These are phyloP conservation scores for Lottia gigantea DNA, from an alignment of 2,888 invertebrate species.

Conservation along the genomic window DNA sequence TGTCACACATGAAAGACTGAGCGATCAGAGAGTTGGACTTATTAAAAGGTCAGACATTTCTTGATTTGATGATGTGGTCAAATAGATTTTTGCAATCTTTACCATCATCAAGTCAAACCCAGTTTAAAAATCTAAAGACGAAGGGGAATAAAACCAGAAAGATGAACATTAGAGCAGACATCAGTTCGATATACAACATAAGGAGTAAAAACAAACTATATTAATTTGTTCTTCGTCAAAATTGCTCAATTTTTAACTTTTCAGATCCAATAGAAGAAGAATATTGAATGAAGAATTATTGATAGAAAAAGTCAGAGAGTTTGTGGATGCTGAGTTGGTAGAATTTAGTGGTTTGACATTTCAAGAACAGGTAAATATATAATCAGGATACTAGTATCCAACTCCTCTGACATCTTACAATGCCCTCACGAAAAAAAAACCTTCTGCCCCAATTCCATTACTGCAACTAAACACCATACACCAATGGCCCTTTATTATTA, in stretches of 20 bases:
- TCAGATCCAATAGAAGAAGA: conserved; percentile 37
- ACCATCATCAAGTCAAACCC: too few relatives aligned
- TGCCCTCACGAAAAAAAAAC: neutral
- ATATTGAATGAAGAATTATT: conserved; percentile 51
- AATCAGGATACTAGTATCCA: neutral
- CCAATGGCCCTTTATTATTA: too few relatives aligned
- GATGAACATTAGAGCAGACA: too few relatives aligned
- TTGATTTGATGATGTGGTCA: neutral
- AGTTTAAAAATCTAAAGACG: too few relatives aligned
- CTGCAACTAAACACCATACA: too few relatives aligned
- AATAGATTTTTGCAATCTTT: too few relatives aligned
- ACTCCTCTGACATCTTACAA: neutral
- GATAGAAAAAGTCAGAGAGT: conserved; percentile 33
- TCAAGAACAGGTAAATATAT: conserved; percentile 42
- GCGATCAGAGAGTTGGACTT: conserved; percentile 13
- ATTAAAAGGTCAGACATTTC: conserved; percentile 18
- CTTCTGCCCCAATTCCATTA: too few relatives aligned
- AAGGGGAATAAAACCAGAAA: too few relatives aligned
- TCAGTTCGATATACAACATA: too few relatives aligned
- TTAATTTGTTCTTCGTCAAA: too few relatives aligned
- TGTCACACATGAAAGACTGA: conserved; percentile 12
- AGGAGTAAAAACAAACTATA: too few relatives aligned
- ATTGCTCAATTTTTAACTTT: neutral
- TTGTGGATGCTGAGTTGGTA: conserved; percentile 38
- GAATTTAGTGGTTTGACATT: conserved; percentile 40